Evolutionary conservation across 2,113 vertebrate genomes (phyloP), one percentile per base, ranked within the genome.

Genomic region (Salminus brasiliensis): DNA sequence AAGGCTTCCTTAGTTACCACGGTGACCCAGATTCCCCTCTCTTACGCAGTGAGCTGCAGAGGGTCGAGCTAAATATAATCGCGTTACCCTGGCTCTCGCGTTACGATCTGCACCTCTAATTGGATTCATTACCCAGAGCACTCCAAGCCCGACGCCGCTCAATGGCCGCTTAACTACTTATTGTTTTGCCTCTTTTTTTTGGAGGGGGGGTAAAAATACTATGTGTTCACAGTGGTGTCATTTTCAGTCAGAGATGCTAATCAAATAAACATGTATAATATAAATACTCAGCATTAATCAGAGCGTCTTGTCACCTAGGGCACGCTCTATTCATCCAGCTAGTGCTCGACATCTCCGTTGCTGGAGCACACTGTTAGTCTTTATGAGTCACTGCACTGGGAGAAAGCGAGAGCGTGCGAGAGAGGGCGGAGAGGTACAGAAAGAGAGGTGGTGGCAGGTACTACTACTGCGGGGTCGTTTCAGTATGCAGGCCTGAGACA

Each of bases 191-290:
- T 74, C 18, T 63, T 45, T 69, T 63, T 79, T 47, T 36, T 53
- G 3, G 0, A 15, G 55, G 53, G 57, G 15, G 1, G 1, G n/a
- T n/a, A 52, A 34, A 30, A 49, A 16, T 29, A n/a, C 57, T 23
- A 74, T 36, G 16, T 32, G 30, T 21, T n/a, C 21, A 18, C 9
- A 27, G n/a, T 27, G 11, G 34, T 32, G 72, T 62, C 60, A 74
- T 84, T 80, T 68, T 53, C 75, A 70, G 23, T 13, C 13, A 21
- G 80, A 85, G 84, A 84, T 78, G 74, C 85, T 90, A 88, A 89
- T 88, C 87, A 91, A 90, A 91, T 91, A 85, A 91, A 91, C 86
- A 91, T 90, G 88, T 87, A n/a, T n/a, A n/a, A n/a, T n/a, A n/a
- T n/a, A 90, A 89, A 91, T 87, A 68, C 88, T 87, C 53, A 85